Evolutionary conservation across 2,888 invertebrate species (phyloP), one percentile per base, ranked within the genome.

Genomic region (Microctonus aethiopoides): DNA sequence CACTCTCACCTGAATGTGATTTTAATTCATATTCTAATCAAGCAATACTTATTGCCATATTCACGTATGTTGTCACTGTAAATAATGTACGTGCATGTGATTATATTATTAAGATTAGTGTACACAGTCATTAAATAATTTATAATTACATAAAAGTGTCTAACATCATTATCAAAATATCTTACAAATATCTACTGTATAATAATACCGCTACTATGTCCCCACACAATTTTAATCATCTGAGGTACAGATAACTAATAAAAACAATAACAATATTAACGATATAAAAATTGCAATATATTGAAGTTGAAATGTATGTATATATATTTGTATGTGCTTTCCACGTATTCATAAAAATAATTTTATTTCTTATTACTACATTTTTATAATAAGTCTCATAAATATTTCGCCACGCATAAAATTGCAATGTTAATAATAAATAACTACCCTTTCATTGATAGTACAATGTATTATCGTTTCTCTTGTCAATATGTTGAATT

Each of bases 361-460:
- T 46, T 5, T 10, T 10, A 1, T 4, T 7, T 46, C 16, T 46
- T 46, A 46, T n/a, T 57, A 10, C 29, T 57, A 32, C 56, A 56
- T 7, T 32, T 57, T 57, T 32, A 57, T 57, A n/a, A 16, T 46
- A 57, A 13, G 9, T 34, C n/a, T 13, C 34, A 34, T 57, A 16
- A 32, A 57, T 32, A 34, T 57, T 57, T 57, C 57, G 16, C 34
- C 57, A 57, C 34, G 57, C 16, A 57, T n/a, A n/a, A 16, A 34
- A 57, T 57, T 57, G n/a, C 26, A 52, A n/a, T n/a, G n/a, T 22
- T 13, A 10, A 10, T 52, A 24, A 26, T 11, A 13, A 13, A 29
- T 24, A 26, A n/a, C n/a, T n/a, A 16, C 56, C 29, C 9, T 56
- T 26, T 56, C 56, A n/a, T 29, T 29, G 7, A 29, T n/a, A 26